A percentile compares a stretch with the other conserved stretches of the same genome.
These are phyloP conservation scores for Uria aalge DNA, from an alignment of 2,113 vertebrate genomes.

Conservation along the genomic window DNA sequence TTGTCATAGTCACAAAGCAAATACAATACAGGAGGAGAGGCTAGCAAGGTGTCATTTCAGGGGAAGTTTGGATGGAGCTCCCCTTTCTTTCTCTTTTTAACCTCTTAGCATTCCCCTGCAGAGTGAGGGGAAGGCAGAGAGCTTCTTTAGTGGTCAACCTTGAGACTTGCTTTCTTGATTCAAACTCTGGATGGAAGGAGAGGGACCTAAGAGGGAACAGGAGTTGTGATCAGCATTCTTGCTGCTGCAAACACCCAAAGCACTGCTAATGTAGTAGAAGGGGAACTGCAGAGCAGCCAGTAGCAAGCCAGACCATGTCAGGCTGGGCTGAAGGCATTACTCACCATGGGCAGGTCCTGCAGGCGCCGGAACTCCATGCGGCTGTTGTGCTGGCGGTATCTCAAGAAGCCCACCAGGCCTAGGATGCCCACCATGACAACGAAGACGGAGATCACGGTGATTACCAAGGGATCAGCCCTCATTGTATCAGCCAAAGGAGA, in stretches of 20 bases:
- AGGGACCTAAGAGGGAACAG: constrained; percentile 47
- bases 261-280: neutral
- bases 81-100: constrained; percentile 3
- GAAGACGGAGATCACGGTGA: constrained; percentile 84
- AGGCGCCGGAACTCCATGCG: constrained; percentile 84
- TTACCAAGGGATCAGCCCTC: constrained; percentile 80
- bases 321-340: neutral
- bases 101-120: constrained; percentile 32
- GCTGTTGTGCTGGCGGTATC: constrained; percentile 78
- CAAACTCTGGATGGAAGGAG: constrained; percentile 48
- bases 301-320: neutral
- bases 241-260: neutral
- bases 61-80: neutral
- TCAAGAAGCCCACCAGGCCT: constrained; percentile 82
- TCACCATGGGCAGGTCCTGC: constrained; percentile 76
- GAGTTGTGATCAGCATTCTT: constrained; percentile 4
- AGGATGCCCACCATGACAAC: constrained; percentile 81
- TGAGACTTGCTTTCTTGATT: constrained; percentile 31
- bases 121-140: constrained; percentile 41
- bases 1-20: constrained; percentile 18
- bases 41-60: constrained; percentile 1
- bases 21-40: neutral
- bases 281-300: constrained; percentile 12
- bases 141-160: constrained; percentile 30
- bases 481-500: neutral